phyloP scores from a whole-genome alignment of 1,140 invertebrate species.

The Orchesella cincta region DNA sequence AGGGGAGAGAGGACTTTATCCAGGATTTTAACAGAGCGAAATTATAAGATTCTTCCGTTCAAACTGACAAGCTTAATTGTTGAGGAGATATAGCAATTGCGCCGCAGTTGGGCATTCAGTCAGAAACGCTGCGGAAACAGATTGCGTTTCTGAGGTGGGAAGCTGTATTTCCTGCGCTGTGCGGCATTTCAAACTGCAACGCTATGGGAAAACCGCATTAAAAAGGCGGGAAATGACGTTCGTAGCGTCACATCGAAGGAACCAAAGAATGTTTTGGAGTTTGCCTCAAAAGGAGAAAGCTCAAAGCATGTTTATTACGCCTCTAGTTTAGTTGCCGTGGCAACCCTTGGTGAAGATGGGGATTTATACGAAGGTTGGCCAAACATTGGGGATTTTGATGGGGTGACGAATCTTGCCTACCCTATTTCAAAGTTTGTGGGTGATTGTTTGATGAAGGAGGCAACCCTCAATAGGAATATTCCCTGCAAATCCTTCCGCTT shows the following conservation, averaged over 20 bases:
- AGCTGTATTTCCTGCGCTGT: not conserved
- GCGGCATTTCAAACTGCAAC: not conserved
- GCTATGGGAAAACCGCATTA: not conserved
- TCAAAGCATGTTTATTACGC: not conserved
- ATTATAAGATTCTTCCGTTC: too few species aligned
- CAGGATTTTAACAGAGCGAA: too few species aligned
- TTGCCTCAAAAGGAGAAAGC: not conserved
- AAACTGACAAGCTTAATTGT: too few species aligned
- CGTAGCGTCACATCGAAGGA: not conserved
- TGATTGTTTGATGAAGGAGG: not conserved
- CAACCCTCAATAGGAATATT: not conserved
- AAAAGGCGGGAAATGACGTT: not conserved
- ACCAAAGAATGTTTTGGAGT: constrained; percentile 7
- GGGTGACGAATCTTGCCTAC: not conserved
- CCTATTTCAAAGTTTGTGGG: constrained; percentile 19
- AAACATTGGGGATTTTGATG: not conserved
- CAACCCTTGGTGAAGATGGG: not conserved
- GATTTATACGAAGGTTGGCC: not conserved
- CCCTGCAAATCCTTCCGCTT: not conserved
- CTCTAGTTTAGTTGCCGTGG: not conserved
- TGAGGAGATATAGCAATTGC: too few species aligned
- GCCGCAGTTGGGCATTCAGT: not conserved
- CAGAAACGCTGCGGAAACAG: not conserved
- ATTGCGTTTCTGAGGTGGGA: not conserved
- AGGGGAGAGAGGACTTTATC: too few species aligned